Evolutionary conservation across 2,797 vertebrate species (phyloP).

Genomic region (Cynopterus sphinx): DNA sequence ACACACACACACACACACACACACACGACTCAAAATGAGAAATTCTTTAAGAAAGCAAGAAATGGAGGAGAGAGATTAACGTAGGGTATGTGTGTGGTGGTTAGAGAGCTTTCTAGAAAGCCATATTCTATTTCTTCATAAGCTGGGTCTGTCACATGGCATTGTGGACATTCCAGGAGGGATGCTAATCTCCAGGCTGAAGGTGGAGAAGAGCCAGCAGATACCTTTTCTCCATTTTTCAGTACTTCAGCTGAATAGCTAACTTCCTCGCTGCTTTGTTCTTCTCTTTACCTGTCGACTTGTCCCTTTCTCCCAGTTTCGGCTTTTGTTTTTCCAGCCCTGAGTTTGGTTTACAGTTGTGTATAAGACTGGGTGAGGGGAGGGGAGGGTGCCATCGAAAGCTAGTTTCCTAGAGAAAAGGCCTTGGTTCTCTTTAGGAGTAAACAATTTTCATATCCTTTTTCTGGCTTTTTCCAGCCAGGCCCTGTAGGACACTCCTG

Average conservation of each 20-base stretch:
- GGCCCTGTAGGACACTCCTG: neutral
- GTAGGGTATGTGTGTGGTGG: neutral
- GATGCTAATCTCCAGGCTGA: neutral
- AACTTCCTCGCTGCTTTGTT: neutral
- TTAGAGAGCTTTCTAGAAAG: neutral
- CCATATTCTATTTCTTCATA: neutral
- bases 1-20: no score
- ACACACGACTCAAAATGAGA: neutral
- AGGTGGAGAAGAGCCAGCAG: neutral
- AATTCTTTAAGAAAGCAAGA: slow-evolving; percentile 17
- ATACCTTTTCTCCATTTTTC: neutral
- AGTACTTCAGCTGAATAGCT: neutral
- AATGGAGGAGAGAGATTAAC: neutral
- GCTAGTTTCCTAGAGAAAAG: neutral
- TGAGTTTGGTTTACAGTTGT: neutral
- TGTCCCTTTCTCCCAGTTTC: neutral
- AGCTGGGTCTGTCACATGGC: neutral
- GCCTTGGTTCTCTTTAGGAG: neutral
- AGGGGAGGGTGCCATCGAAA: neutral
- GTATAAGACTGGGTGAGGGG: fast-evolving
- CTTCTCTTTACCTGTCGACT: neutral
- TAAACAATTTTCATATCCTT: neutral
- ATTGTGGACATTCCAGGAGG: neutral
- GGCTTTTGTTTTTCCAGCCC: neutral
- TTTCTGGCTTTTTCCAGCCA: neutral